A percentile compares a stretch with the other conserved stretches of the same genome.
Conservation (phyloP, 2,113 vertebrate species). For the Chunga burmeisteri region DNA sequence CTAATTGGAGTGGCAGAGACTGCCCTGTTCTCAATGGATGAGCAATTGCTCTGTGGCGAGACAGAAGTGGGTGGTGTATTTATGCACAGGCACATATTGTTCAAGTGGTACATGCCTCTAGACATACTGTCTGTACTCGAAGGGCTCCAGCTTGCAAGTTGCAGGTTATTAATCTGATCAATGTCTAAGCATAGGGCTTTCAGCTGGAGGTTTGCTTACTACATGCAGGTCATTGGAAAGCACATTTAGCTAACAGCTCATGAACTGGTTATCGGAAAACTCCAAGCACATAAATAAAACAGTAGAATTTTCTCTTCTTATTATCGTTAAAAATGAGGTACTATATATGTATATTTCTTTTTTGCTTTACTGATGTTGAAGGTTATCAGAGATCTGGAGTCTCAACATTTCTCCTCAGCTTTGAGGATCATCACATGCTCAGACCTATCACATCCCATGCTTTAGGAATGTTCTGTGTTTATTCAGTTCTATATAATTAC, state of each 20-base stretch:
- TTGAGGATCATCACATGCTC: not conserved
- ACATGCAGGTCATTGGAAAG: not conserved
- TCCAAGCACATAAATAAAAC: not conserved
- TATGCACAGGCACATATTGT: constrained; percentile 48
- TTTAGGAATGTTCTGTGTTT: not conserved
- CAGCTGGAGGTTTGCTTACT: not conserved
- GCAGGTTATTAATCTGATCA: constrained; percentile 22
- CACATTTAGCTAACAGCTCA: not conserved
- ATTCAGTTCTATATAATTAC: not conserved
- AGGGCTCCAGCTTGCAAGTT: constrained; percentile 15
- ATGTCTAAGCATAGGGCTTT: not conserved
- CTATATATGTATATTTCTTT: not conserved
- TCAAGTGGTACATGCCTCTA: not conserved
- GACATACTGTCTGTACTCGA: not conserved
- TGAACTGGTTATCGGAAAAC: not conserved
- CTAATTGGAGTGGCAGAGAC: constrained; percentile 3
- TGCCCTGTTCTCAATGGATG: not conserved
- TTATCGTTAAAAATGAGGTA: not conserved
- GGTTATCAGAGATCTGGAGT: not conserved
- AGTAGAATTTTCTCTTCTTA: not conserved
- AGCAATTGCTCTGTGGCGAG: constrained; percentile 23
- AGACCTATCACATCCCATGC: not conserved
- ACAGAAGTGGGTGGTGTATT: not conserved
- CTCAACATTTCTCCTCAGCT: not conserved
- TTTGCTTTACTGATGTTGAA: not conserved